Evolutionary conservation across 1,140 invertebrate species (phyloP).

Genomic region (Zaprionus africanus): DNA sequence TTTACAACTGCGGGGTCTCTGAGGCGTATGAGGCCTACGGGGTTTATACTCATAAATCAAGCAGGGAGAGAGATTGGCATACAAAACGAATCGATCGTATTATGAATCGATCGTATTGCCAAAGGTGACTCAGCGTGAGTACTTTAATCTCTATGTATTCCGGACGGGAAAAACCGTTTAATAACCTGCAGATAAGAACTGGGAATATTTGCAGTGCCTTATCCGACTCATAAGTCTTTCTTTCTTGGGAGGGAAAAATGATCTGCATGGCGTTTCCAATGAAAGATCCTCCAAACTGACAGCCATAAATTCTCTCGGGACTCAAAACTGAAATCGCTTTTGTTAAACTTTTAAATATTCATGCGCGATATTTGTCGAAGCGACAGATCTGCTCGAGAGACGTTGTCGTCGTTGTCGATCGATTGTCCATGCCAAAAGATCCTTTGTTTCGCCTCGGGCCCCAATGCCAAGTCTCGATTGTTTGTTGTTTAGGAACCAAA

Average conservation of each 20-base stretch:
- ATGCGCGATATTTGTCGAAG: constrained; percentile 79
- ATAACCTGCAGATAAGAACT: constrained; percentile 33
- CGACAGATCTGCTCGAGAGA: constrained; percentile 66
- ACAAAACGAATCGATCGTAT: constrained; percentile 16
- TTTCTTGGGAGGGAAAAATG: constrained; percentile 3
- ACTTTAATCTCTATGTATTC: constrained; percentile 35
- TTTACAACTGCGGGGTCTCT: constrained; percentile 45
- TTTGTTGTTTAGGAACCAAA: constrained; percentile 61
- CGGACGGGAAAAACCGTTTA: constrained; percentile 61
- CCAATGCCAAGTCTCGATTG: constrained; percentile 53
- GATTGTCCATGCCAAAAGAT: constrained; percentile 59
- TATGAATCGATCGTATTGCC: constrained; percentile 1
- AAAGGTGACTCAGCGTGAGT: constrained; percentile 30
- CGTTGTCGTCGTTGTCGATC: constrained; percentile 55
- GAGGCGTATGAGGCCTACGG: constrained; percentile 31
- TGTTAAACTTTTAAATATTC: constrained; percentile 75
- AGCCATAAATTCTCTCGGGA: constrained; percentile 55
- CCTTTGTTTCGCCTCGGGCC: constrained; percentile 34
- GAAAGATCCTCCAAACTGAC: constrained; percentile 34
- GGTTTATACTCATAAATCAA: constrained; percentile 32
- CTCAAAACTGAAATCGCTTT: constrained; percentile 46
- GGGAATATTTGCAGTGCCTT: constrained; percentile 10
- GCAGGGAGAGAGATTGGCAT: constrained; percentile 22
- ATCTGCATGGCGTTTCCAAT: constrained; percentile 46
- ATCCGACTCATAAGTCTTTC: constrained; percentile 38